Conservation (phyloP, 2,888 invertebrate species). For the Notocelia uddmanniana region DNA sequence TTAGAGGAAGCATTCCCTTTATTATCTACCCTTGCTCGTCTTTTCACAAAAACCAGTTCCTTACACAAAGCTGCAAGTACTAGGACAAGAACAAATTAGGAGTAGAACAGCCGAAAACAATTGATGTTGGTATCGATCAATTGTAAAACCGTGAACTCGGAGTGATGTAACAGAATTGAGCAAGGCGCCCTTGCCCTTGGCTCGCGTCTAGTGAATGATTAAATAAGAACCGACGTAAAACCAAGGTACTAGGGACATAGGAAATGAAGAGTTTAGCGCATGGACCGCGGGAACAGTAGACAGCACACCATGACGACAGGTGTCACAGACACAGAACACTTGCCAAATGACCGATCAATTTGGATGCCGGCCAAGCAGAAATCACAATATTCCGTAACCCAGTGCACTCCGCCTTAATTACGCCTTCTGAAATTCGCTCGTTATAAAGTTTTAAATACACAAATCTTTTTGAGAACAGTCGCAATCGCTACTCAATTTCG, state of each 20-base stretch:
- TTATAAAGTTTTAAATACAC: slow-evolving; percentile 37
- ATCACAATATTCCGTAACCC: slow-evolving; percentile 46
- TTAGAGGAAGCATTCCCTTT: slow-evolving; percentile 54
- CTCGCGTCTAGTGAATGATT: slow-evolving; percentile 49
- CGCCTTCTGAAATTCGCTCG: slow-evolving; percentile 46
- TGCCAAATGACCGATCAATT: slow-evolving; percentile 78
- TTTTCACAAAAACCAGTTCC: slow-evolving; percentile 52
- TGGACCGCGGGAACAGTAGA: slow-evolving; percentile 57
- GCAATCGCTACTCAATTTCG: slow-evolving; percentile 12
- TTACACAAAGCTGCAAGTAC: slow-evolving; percentile 11
- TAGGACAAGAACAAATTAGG: slow-evolving; percentile 5
- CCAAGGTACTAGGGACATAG: slow-evolving; percentile 39
- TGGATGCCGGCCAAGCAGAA: slow-evolving; percentile 67
- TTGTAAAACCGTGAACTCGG: slow-evolving; percentile 48
- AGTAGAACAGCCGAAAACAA: slow-evolving; percentile 29
- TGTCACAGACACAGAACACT: slow-evolving; percentile 66
- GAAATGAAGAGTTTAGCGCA: slow-evolving; percentile 42
- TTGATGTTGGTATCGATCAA: slow-evolving; percentile 48
- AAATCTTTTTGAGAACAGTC: slow-evolving; percentile 41
- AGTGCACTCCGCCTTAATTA: slow-evolving; percentile 54
- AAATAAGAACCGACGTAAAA: slow-evolving; percentile 35
- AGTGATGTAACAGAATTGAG: slow-evolving; percentile 49
- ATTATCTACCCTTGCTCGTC: slow-evolving; percentile 56
- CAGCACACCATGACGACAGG: slow-evolving; percentile 71
- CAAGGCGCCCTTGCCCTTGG: slow-evolving; percentile 64